Evolutionary conservation across 2,113 vertebrate species (phyloP).

Genomic region (Burhinus oedicnemus): DNA sequence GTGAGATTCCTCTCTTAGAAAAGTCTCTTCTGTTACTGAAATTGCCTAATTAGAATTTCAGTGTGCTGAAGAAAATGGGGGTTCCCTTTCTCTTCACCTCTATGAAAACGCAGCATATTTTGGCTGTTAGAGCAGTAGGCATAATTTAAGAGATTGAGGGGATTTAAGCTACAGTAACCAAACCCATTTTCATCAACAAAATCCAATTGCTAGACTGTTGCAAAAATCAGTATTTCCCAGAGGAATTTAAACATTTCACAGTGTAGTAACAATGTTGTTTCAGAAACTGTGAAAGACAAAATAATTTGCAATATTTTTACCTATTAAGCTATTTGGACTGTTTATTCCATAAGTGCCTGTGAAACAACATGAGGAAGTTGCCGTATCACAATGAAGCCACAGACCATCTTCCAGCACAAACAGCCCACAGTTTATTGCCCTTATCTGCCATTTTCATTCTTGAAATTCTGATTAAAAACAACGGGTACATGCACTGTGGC

Average conservation of each 20-base stretch:
- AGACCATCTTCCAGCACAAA: background rate
- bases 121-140: background rate
- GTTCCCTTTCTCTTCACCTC: background rate
- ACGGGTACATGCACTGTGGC: background rate
- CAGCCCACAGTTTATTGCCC: background rate
- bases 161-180: background rate
- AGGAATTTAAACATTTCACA: background rate
- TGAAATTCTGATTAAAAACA: background rate
- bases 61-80: background rate
- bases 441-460: background rate
- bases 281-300: background rate
- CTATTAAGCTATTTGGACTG: background rate
- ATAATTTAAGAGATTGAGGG: background rate
- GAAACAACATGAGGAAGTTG: background rate
- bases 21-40: background rate
- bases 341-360: background rate
- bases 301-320: background rate
- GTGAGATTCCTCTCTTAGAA: background rate
- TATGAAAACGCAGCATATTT: background rate
- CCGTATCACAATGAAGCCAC: background rate
- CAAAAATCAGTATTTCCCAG: background rate
- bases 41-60: background rate
- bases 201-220: background rate
- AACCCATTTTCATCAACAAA: background rate
- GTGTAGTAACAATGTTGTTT: background rate